Conservation (phyloP, 2,888 invertebrate species). For the Mesorhabditis belari region DNA sequence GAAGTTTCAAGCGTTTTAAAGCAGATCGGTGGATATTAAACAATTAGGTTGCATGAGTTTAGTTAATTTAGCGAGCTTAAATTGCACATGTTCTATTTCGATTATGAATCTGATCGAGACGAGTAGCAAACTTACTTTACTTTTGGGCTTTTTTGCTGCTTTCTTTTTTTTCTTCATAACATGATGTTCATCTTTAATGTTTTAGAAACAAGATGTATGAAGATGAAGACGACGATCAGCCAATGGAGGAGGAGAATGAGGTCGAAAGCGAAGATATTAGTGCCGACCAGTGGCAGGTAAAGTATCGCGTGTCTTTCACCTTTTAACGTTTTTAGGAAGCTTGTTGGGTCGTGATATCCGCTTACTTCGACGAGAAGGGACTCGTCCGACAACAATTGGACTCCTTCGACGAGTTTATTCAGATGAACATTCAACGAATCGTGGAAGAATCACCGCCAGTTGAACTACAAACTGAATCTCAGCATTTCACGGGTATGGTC, state of each 20-base stretch:
- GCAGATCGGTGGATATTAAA: too few relatives aligned
- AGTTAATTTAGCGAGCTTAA: too few relatives aligned
- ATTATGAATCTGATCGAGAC: too few relatives aligned
- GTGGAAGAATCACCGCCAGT: constrained; percentile 98
- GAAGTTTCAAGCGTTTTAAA: too few relatives aligned
- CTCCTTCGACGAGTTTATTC: constrained; percentile 98
- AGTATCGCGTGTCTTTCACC: not conserved
- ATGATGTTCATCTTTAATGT: too few relatives aligned
- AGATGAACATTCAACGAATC: constrained; percentile 98
- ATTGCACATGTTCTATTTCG: too few relatives aligned
- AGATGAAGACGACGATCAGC: constrained; percentile 26
- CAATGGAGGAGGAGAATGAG: constrained; percentile 37
- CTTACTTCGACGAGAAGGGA: constrained; percentile 99
- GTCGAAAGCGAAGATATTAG: constrained; percentile 76
- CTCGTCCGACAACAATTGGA: constrained; percentile 96
- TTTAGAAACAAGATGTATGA: constrained; percentile 32
- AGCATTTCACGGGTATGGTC: constrained; percentile 78
- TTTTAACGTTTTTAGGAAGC: constrained; percentile 60
- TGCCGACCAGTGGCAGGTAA: constrained; percentile 85
- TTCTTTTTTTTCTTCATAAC: too few relatives aligned
- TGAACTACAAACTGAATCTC: constrained; percentile 87
- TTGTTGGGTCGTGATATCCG: constrained; percentile 99
- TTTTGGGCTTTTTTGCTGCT: too few relatives aligned
- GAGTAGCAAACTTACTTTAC: too few relatives aligned
- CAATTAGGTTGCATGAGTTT: too few relatives aligned